Conservation (phyloP, 2,888 invertebrate genomes). For the Eupithecia subumbrata region DNA sequence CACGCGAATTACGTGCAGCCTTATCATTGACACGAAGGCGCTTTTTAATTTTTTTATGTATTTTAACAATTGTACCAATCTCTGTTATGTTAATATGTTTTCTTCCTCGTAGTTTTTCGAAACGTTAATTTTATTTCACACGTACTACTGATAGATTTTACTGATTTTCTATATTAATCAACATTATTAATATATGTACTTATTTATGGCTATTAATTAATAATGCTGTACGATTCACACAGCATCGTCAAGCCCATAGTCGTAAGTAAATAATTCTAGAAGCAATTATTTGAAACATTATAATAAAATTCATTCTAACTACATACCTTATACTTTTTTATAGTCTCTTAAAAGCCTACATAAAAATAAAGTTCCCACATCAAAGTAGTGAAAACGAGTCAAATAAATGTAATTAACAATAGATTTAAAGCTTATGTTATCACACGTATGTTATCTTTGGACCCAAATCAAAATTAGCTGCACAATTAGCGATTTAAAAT, state of each 20-base stretch:
- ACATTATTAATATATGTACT: too few species aligned
- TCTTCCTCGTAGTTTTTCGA: neutral
- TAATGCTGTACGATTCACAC: too few species aligned
- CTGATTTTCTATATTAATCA: neutral
- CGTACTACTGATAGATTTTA: neutral
- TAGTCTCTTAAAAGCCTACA: neutral
- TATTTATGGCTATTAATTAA: too few species aligned
- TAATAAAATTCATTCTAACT: neutral
- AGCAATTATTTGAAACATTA: too few species aligned
- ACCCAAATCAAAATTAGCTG: constrained; percentile 26
- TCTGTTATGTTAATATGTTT: constrained; percentile 8
- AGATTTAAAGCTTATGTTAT: constrained; percentile 9
- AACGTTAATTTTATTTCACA: constrained; percentile 4
- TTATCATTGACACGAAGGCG: constrained; percentile 38
- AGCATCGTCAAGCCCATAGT: too few species aligned
- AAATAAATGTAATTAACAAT: constrained; percentile 5
- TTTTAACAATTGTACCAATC: constrained; percentile 6
- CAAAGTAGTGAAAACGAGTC: constrained; percentile 3
- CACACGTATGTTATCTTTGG: constrained; percentile 18
- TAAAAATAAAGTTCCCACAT: constrained; percentile 10
- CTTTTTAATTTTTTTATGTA: constrained; percentile 16
- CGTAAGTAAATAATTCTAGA: too few species aligned
- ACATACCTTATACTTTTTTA: neutral
- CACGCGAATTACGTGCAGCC: constrained; percentile 51
- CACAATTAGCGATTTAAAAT: constrained; percentile 29